phyloP scores from a whole-genome alignment of 2,888 invertebrate genomes.

The Heteromyza rotundicornis region DNA sequence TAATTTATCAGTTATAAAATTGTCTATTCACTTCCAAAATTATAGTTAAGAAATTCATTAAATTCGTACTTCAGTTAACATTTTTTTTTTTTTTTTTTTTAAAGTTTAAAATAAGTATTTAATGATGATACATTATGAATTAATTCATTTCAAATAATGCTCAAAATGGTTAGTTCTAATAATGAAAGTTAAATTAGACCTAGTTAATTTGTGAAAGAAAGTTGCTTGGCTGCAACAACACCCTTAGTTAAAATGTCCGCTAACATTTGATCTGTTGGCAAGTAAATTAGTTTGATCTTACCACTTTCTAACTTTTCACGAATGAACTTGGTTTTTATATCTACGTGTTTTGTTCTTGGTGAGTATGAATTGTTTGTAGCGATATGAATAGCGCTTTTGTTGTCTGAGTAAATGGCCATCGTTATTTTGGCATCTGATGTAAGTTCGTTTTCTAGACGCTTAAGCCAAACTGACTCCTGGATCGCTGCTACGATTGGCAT shows the following conservation, averaged over 20 bases:
- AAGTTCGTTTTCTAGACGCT: conserved; percentile 17
- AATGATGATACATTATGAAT: no score
- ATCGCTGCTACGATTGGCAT: conserved; percentile 31
- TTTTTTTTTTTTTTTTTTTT: no score
- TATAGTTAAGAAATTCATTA: no score
- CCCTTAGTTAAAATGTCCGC: conserved; percentile 17
- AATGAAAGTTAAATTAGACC: no score
- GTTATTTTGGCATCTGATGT: not conserved
- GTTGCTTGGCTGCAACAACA: not conserved
- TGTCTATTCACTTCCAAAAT: no score
- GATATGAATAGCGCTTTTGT: conserved; percentile 21
- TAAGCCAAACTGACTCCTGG: conserved; percentile 30
- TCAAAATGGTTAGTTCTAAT: no score
- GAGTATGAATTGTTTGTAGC: conserved; percentile 19
- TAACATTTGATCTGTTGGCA: conserved; percentile 12
- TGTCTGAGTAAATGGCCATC: conserved; percentile 14
- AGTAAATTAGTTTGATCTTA: conserved; percentile 6
- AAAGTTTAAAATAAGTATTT: no score
- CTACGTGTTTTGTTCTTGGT: conserved; percentile 17
- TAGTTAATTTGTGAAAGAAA: no score
- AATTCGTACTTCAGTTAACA: no score
- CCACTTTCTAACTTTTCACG: conserved; percentile 10
- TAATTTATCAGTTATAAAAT: no score
- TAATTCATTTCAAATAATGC: no score
- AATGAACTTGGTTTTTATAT: conserved; percentile 19